Evolutionary conservation across 2,888 invertebrate genomes (phyloP).

Genomic region (Dioctria rufipes): DNA sequence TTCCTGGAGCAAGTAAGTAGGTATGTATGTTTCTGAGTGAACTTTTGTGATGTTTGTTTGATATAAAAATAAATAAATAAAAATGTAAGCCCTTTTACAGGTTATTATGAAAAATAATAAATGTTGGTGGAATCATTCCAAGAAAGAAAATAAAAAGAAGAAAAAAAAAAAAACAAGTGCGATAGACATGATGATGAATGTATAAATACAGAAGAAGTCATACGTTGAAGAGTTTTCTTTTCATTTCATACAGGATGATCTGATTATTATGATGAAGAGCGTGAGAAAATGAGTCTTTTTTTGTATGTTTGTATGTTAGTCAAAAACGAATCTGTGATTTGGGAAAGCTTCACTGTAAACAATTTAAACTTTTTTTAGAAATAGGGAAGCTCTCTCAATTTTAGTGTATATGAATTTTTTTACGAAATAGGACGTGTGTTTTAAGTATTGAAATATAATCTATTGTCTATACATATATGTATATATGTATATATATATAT

Average conservation of each 20-base stretch:
- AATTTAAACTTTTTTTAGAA: neutral
- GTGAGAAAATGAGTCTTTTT: neutral
- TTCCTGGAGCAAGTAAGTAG: too few species aligned
- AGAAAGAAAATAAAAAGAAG: neutral
- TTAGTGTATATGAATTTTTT: neutral
- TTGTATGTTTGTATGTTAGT: neutral
- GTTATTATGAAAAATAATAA: neutral
- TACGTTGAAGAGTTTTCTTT: too few species aligned
- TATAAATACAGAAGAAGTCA: neutral
- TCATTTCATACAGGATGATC: too few species aligned
- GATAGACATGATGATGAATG: neutral
- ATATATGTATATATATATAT: too few species aligned
- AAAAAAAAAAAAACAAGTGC: conserved; percentile 16
- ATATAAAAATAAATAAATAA: neutral
- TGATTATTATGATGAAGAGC: too few species aligned
- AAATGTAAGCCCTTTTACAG: conserved; percentile 28
- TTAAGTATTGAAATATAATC: neutral
- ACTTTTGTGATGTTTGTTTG: too few species aligned
- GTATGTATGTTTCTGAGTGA: too few species aligned
- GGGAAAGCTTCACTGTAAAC: neutral
- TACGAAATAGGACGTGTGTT: neutral
- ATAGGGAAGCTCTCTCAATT: conserved; percentile 1
- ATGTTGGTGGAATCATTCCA: conserved; percentile 34
- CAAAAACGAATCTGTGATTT: conserved; percentile 22
- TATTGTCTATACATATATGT: neutral